Percentiles rank a stretch among this genome's conserved stretches.
Conservation (phyloP, 2,797 vertebrate genomes). For the Hydrophis major region DNA sequence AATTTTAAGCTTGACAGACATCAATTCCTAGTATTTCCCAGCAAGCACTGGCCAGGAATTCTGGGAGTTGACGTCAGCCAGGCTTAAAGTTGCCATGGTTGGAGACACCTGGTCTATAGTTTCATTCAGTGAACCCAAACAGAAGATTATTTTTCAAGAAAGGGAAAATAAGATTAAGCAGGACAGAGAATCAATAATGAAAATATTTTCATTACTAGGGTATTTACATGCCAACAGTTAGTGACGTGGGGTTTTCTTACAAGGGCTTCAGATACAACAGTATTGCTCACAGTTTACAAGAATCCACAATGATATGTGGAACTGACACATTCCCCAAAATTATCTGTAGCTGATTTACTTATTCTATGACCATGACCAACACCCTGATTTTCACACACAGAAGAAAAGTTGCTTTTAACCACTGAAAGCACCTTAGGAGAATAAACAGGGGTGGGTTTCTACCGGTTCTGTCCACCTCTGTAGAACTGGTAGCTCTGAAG, state of each 20-base stretch:
- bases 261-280: slow-evolving; percentile 65
- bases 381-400: not conserved
- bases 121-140: slow-evolving; percentile 62
- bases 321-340: slow-evolving; percentile 34
- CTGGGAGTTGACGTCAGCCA: no score
- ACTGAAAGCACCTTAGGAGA: not conserved
- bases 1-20: no score
- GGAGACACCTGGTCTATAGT: not conserved
- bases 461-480: no score
- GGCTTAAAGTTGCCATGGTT: no score
- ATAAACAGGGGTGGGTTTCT: not conserved
- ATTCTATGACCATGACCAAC: not conserved
- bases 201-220: slow-evolving; percentile 89
- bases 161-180: slow-evolving; percentile 76
- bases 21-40: no score
- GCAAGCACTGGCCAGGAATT: no score
- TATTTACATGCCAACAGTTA: slow-evolving; percentile 90
- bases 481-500: no score
- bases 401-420: not conserved
- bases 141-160: slow-evolving; percentile 83
- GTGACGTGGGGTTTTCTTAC: slow-evolving; percentile 76
- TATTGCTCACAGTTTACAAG: slow-evolving; percentile 55
- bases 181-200: slow-evolving; percentile 78
- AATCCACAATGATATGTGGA: slow-evolving; percentile 54
- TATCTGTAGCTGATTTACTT: slow-evolving; percentile 42